Conservation (phyloP, 2,797 vertebrate genomes). For the Podarcis lilfordi region DNA sequence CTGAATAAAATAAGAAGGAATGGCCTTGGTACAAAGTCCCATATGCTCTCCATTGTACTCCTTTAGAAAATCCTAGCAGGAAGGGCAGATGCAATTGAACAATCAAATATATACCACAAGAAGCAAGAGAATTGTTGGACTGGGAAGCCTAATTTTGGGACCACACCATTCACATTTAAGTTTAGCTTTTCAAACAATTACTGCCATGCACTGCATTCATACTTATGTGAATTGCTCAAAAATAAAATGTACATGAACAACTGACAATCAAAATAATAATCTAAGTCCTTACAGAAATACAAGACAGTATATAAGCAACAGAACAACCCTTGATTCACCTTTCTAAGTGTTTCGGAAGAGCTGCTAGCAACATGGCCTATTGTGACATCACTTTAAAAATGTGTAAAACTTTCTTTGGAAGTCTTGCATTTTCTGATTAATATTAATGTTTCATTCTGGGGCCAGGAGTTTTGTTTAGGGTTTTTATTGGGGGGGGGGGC, state of each 20-base stretch:
- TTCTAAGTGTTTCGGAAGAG: slow-evolving; percentile 10
- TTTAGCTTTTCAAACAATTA: neutral
- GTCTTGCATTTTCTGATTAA: slow-evolving; percentile 32
- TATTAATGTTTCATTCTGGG: slow-evolving; percentile 21
- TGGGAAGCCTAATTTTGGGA: neutral
- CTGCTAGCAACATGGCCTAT: slow-evolving; percentile 28
- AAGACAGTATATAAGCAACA: slow-evolving; percentile 62
- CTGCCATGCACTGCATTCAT: neutral
- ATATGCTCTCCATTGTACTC: neutral
- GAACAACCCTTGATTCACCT: slow-evolving; percentile 37
- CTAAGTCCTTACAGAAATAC: neutral
- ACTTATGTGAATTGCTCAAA: neutral
- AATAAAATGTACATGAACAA: neutral
- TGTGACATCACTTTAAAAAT: neutral
- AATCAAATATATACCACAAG: slow-evolving; percentile 36
- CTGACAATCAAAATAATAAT: neutral
- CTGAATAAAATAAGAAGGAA: slow-evolving; percentile 7
- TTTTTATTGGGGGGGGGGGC: too few relatives aligned
- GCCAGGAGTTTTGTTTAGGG: too few relatives aligned
- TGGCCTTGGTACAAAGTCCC: slow-evolving; percentile 29
- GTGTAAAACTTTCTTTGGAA: accelerated
- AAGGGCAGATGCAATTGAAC: slow-evolving; percentile 39
- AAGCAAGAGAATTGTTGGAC: slow-evolving; percentile 20
- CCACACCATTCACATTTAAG: neutral
- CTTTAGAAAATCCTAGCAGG: slow-evolving; percentile 36